Evolutionary conservation across 2,113 vertebrate species (phyloP).

Genomic region (Esox niger): DNA sequence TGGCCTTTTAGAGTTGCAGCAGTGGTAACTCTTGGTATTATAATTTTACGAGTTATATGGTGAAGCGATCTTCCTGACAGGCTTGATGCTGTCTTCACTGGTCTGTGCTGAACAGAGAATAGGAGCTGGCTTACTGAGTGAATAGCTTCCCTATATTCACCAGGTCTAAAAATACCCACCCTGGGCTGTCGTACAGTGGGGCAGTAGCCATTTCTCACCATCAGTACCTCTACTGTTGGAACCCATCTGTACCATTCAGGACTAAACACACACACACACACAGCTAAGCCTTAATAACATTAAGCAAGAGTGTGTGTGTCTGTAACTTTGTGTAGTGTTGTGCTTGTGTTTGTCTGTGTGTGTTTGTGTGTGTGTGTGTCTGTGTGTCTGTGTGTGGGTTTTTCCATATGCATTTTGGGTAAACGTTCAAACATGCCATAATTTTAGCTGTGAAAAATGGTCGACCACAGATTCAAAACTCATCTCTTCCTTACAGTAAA

Average conservation of each 20-base stretch:
- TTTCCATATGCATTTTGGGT: neutral
- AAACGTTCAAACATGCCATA: too few relatives aligned
- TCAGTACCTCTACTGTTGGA: too few relatives aligned
- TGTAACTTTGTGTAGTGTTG: too few relatives aligned
- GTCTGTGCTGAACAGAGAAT: neutral
- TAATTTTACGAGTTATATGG: constrained; percentile 20
- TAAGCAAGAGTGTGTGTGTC: too few relatives aligned
- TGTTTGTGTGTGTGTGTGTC: too few relatives aligned
- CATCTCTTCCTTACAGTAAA: neutral
- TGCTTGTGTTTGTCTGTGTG: too few relatives aligned
- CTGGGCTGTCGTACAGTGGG: neutral
- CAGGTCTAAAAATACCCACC: constrained; percentile 30
- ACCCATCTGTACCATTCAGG: too few relatives aligned
- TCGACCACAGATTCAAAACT: neutral
- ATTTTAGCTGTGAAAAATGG: too few relatives aligned
- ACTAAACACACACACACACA: neutral
- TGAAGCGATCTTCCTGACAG: constrained; percentile 12
- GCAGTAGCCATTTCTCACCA: neutral
- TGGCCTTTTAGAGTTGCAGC: constrained; percentile 37
- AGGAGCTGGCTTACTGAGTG: constrained; percentile 13
- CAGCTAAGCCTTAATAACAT: too few relatives aligned
- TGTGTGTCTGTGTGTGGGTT: too few relatives aligned
- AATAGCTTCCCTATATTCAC: constrained; percentile 15
- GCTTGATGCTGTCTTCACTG: neutral
- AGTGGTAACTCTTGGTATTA: constrained; percentile 10